Base-by-base conservation (phyloP, 2,113 vertebrate genomes). In the Peromyscus maniculatus region DNA sequence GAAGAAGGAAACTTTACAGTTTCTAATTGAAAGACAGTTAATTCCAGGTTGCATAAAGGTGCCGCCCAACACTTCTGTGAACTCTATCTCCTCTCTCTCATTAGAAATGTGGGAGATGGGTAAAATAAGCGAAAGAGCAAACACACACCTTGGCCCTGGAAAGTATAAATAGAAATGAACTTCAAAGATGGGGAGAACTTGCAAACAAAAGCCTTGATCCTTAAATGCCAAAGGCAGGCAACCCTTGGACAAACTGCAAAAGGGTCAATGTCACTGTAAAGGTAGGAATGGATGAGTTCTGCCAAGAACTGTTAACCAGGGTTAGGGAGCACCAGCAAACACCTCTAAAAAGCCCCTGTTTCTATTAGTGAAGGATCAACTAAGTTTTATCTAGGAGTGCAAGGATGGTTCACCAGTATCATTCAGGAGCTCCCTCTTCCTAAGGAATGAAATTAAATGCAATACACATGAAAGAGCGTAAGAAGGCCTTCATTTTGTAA, bases 401-500 rank as follows among this genome's bases (percentile, higher is more conserved):
- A 98, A 97, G 84, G 80, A 92, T 66, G 93, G 96, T 39, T 96
- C 86, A 69, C 43, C 8, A 91, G n/a, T 1, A 80, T 49, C 26
- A 64, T n/a, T 91, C 77, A 84, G 22, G 39, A 74, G 52, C 78
- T 69, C 8, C 7, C 3, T 12, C 28, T 72, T 72, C 31, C 39
- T 31, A 74, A 88, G 77, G 0, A 86, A 72, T 82, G 43, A 1
- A 1, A 80, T 36, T 55, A 79, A 89, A 84, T 49, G 24, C 28
- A 94, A 71, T 7, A 86, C 0, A 57, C 13, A 86, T 4, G 31
- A 57, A 69, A 43, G 71, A 75, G 31, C 82, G 72, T 69, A 71
- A 72, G 69, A 82, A 59, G 69, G 78, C 3, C 33, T 33, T 96
- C 72, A 86, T 15, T 91, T 75, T 43, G 64, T 82, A 82, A 91